Percentiles rank a stretch among this genome's conserved stretches.
Evolutionary conservation across 2,797 vertebrate species (phyloP).

Genomic region (Alosa sapidissima): DNA sequence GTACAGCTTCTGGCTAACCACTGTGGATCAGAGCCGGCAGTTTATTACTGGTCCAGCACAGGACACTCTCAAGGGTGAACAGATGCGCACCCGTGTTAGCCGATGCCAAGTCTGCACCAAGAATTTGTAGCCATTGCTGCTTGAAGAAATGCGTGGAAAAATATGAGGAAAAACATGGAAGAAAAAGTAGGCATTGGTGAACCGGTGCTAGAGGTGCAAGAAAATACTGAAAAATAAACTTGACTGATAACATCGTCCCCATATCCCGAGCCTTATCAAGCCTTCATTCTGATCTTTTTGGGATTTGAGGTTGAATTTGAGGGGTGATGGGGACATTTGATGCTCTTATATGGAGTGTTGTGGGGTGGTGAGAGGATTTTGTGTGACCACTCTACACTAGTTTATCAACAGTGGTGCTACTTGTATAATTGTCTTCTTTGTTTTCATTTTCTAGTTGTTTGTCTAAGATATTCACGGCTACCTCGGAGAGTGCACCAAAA

Average conservation of each 20-base stretch:
- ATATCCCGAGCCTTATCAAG: background rate
- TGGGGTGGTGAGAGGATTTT: slow-evolving; percentile 41
- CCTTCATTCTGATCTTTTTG: slow-evolving; percentile 9
- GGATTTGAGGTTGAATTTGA: slow-evolving; percentile 8
- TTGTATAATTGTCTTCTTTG: slow-evolving; percentile 56
- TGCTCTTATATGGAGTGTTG: slow-evolving; percentile 30
- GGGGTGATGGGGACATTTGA: slow-evolving; percentile 29
- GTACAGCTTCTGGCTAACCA: slow-evolving; percentile 97
- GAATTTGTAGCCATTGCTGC: slow-evolving; percentile 75
- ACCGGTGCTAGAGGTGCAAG: slow-evolving; percentile 32
- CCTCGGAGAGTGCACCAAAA: slow-evolving; percentile 74
- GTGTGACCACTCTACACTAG: slow-evolving; percentile 52
- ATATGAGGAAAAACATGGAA: slow-evolving; percentile 21
- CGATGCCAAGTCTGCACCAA: slow-evolving; percentile 98
- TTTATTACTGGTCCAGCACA: slow-evolving; percentile 73
- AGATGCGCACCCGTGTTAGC: slow-evolving; percentile 84
- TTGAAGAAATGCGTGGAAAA: slow-evolving; percentile 17
- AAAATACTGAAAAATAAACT: slow-evolving; percentile 42
- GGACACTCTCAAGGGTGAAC: slow-evolving; percentile 87
- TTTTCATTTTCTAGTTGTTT: slow-evolving; percentile 50
- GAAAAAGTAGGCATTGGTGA: slow-evolving; percentile 32
- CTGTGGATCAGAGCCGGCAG: slow-evolving; percentile 78
- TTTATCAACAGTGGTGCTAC: slow-evolving; percentile 81
- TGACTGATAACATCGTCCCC: slow-evolving; percentile 43
- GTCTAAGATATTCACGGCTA: slow-evolving; percentile 73